phyloP scores from a whole-genome alignment of 2,113 vertebrate genomes.

The Macquaria ambigua region DNA sequence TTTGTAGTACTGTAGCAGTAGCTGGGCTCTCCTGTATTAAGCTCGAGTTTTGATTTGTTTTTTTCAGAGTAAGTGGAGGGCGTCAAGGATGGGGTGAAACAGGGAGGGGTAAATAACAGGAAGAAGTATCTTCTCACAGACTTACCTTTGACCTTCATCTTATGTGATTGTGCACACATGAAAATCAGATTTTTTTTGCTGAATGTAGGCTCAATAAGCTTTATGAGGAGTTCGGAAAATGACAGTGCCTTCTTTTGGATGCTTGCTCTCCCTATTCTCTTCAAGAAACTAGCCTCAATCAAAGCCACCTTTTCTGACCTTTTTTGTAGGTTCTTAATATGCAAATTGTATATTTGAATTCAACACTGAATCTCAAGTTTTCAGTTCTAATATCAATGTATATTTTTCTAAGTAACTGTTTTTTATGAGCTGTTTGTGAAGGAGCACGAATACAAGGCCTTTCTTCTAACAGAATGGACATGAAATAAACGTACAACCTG shows the following conservation, averaged over 20 bases:
- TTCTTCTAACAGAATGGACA: slow-evolving; percentile 73
- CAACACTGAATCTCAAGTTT: slow-evolving; percentile 81
- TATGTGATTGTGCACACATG: slow-evolving; percentile 49
- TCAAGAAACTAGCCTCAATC: slow-evolving; percentile 65
- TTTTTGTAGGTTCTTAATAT: slow-evolving; percentile 78
- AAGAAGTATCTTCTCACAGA: slow-evolving; percentile 37
- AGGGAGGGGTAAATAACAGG: slow-evolving; percentile 28
- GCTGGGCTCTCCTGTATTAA: slow-evolving; percentile 68
- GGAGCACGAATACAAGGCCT: slow-evolving; percentile 69
- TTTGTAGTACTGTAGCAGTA: slow-evolving; percentile 77
- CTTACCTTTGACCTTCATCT: slow-evolving; percentile 49
- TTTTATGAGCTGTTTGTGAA: slow-evolving; percentile 78
- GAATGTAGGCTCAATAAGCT: slow-evolving; percentile 81
- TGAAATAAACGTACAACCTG: slow-evolving; percentile 80
- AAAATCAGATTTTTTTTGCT: slow-evolving; percentile 56
- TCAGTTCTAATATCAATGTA: slow-evolving; percentile 82
- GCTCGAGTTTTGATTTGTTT: slow-evolving; percentile 54
- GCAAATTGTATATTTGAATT: slow-evolving; percentile 84
- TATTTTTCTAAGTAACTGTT: slow-evolving; percentile 83
- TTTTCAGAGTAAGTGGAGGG: slow-evolving; percentile 41
- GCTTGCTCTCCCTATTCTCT: slow-evolving; percentile 55
- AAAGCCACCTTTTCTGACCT: slow-evolving; percentile 71
- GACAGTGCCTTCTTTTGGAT: slow-evolving; percentile 72
- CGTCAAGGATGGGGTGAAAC: slow-evolving; percentile 28
- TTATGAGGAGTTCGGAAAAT: slow-evolving; percentile 65